Evolutionary conservation across 2,888 invertebrate species (phyloP).

Genomic region (Carabus problematicus): DNA sequence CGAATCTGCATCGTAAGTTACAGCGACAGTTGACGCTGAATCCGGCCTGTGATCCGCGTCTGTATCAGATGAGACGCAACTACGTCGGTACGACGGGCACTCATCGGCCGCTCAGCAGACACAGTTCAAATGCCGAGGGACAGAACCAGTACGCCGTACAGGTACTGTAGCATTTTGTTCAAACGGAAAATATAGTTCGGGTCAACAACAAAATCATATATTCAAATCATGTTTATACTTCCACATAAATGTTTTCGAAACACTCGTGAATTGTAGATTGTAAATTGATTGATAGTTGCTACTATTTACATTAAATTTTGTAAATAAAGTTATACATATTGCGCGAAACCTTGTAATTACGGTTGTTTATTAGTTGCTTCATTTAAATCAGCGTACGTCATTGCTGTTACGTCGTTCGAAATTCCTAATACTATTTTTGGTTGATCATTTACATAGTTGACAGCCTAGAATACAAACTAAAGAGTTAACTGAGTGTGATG

Average conservation of each 20-base stretch:
- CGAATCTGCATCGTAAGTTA: slow-evolving; percentile 79
- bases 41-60: slow-evolving; percentile 78
- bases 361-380: neutral
- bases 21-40: slow-evolving; percentile 84
- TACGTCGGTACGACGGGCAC: slow-evolving; percentile 8
- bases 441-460: neutral
- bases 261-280: neutral
- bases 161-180: slow-evolving; percentile 4
- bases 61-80: slow-evolving; percentile 50
- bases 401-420: neutral
- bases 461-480: neutral
- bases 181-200: neutral
- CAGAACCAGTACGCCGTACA: slow-evolving; percentile 37
- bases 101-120: slow-evolving; percentile 33
- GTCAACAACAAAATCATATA: neutral
- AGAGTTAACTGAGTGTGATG: neutral
- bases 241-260: too few species aligned
- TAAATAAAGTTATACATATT: too few species aligned
- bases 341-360: too few species aligned
- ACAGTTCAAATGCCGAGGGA: slow-evolving; percentile 35
- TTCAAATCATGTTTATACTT: neutral
- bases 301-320: too few species aligned
- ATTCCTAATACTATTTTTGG: slow-evolving; percentile 6
- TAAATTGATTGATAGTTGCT: neutral
- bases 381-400: neutral